These are phyloP conservation scores for Drosophila willistoni DNA, from an alignment of 1,140 invertebrate genomes.

Conservation along the genomic window DNA sequence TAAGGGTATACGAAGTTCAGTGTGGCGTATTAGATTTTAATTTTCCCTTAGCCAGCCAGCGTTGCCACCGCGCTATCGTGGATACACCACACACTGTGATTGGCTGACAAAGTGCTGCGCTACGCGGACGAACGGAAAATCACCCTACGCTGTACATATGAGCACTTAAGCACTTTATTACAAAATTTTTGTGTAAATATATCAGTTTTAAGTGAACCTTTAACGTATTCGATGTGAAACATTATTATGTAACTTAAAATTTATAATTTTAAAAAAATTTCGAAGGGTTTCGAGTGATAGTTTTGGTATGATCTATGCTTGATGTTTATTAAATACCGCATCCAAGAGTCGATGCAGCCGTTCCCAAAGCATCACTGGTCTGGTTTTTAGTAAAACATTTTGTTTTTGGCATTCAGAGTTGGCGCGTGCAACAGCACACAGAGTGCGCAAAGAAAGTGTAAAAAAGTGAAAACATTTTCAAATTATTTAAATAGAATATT, in stretches of 20 bases:
- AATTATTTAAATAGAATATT: slow-evolving; percentile 43
- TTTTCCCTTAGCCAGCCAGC: not conserved
- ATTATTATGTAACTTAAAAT: not conserved
- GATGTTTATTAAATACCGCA: slow-evolving; percentile 19
- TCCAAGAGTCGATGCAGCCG: slow-evolving; percentile 18
- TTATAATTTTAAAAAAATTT: not conserved
- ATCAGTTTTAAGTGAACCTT: not conserved
- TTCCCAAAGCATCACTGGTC: slow-evolving; percentile 40
- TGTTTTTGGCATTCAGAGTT: slow-evolving; percentile 75
- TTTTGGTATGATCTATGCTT: not conserved
- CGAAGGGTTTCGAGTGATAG: too few species aligned
- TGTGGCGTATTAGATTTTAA: not conserved
- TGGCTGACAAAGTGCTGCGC: slow-evolving; percentile 66
- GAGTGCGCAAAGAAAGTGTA: slow-evolving; percentile 46
- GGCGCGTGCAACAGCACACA: slow-evolving; percentile 67
- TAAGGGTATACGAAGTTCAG: not conserved
- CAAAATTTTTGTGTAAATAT: not conserved
- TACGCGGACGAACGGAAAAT: slow-evolving; percentile 70
- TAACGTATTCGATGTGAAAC: not conserved
- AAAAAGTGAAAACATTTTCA: slow-evolving; percentile 55
- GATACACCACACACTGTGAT: slow-evolving; percentile 54
- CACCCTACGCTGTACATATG: slow-evolving; percentile 44
- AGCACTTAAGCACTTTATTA: slow-evolving; percentile 29
- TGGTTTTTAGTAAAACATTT: slow-evolving; percentile 41
- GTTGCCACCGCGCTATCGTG: slow-evolving; percentile 47